Evolutionary conservation across 2,113 vertebrate species (phyloP), one percentile per base, ranked within the genome.

Genomic region (Tragulus kanchil): DNA sequence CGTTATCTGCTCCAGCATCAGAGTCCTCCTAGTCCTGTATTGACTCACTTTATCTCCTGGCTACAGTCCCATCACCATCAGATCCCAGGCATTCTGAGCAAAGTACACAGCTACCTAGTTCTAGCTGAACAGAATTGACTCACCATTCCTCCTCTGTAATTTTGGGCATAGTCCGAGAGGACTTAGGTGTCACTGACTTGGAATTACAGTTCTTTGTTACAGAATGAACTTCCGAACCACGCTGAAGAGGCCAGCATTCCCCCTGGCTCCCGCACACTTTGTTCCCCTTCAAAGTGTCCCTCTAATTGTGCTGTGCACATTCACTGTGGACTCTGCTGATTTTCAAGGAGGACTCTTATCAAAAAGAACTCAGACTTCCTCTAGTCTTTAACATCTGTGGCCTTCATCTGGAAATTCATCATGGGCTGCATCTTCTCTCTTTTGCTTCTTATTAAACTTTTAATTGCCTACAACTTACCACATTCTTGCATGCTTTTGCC

Each of bases 131-230:
- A 14, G 86, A 94, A 95, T 8, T 65, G 81, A 95, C 95, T 97
- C 16, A 6, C 95, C 84, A 73, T 90, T 83, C 77, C 97, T 97
- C 67, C 95, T 96, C 97, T 95, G 69, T 97, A 97, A 96, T 98
- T 97, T 97, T 93, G 97, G 95, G 89, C 95, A 96, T 59, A 88
- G 96, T 97, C 96, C 92, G 95, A 95, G 92, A 96, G 92, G 97
- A 98, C 90, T 96, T 97, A 93, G 97, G 96, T 98, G 96, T 98
- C 97, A 97, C 94, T 98, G 97, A 96, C 92, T 97, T 90, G 90
- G 96, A 98, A 98, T 98, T 97, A 95, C 81, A 97, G 97, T 88
- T 93, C 97, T 97, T 97, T 97, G 89, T 98, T 97, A 92, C 92
- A 62, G 93, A 95, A 90, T 92, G 96, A 95, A 87, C 96, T 98